phyloP scores from a whole-genome alignment of 2,797 vertebrate genomes.

The Acipenser ruthenus region DNA sequence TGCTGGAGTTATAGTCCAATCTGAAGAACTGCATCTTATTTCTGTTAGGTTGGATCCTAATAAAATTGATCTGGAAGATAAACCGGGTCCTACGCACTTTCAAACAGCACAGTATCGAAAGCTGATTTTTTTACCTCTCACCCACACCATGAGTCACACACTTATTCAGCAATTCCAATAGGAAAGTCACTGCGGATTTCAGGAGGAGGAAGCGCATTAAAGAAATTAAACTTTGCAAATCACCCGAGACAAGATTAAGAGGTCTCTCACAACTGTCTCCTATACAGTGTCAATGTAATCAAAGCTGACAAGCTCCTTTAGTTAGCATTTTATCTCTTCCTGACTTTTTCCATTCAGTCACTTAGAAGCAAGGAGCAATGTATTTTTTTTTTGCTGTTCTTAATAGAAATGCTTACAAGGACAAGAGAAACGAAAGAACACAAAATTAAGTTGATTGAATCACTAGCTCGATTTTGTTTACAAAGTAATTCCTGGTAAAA shows the following conservation, averaged over 20 bases:
- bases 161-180: slow-evolving; percentile 44
- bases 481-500: too few relatives aligned
- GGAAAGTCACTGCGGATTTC: slow-evolving; percentile 31
- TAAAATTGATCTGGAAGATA: slow-evolving; percentile 15
- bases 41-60: not conserved
- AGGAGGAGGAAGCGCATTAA: slow-evolving; percentile 40
- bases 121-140: slow-evolving; percentile 27
- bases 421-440: too few relatives aligned
- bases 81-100: slow-evolving; percentile 4
- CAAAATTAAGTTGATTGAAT: too few relatives aligned
- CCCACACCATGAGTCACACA: slow-evolving; percentile 38
- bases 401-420: too few relatives aligned
- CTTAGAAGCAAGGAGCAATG: too few relatives aligned
- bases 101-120: slow-evolving; percentile 16
- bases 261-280: slow-evolving; percentile 32
- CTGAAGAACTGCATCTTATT: slow-evolving; percentile 4
- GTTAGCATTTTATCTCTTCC: slow-evolving; percentile 1
- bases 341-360: not conserved
- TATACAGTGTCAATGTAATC: slow-evolving; percentile 17
- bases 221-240: slow-evolving; percentile 56
- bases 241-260: slow-evolving; percentile 35
- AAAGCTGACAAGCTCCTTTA: slow-evolving; percentile 21
- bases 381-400: too few relatives aligned
- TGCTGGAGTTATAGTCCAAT: not conserved
- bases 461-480: too few relatives aligned